Base-by-base conservation (phyloP, 2,113 vertebrate species). In the Tragelaphus imberbis region DNA sequence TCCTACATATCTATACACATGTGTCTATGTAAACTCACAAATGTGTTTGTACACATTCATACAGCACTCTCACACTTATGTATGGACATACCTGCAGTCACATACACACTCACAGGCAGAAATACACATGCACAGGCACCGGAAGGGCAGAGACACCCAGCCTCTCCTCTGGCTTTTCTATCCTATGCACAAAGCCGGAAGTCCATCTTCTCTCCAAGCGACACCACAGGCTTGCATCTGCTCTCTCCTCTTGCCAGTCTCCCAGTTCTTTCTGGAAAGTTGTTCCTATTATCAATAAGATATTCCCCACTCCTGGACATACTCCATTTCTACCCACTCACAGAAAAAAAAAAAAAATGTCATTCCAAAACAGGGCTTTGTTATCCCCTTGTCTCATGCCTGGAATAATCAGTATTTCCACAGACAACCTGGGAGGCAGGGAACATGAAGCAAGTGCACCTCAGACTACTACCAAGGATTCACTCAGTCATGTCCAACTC, bases 241-340 rank as follows among this genome's bases (percentile, higher is more conserved):
- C 84, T 94, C 84, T 96, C 44, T 61, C n/a, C 16, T 49, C 87
- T 77, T 94, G 59, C 13, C 33, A 97, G 91, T 77, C 33, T 94
- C 71, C 65, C 30, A 91, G 58, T 87, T 97, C 53, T 94, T 88
- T 51, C 49, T 89, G 53, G 51, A 95, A 96, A 97, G 63, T 84
- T 90, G 47, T 58, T 92, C 81, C 47, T 82, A 53, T 92, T 96
- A 86, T 59, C 92, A 80, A 59, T 33, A 85, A 6, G 84, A 44
- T 58, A 94, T 87, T 21, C 15, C 71, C 63, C 11, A 91, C 14
- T 96, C 89, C 87, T 80, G 55, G 79, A 91, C 65, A 82, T 51
- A 93, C 30, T 47, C 56, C 75, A 92, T 71, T 87, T 63, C 68
- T 68, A 90, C 51, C 68, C 79, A 91, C 36, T 79, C 95, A 90